Percentiles rank a stretch among this genome's conserved stretches.
These are phyloP conservation scores for Eupristina koningsbergeri DNA, from an alignment of 1,140 invertebrate species.

Conservation along the genomic window DNA sequence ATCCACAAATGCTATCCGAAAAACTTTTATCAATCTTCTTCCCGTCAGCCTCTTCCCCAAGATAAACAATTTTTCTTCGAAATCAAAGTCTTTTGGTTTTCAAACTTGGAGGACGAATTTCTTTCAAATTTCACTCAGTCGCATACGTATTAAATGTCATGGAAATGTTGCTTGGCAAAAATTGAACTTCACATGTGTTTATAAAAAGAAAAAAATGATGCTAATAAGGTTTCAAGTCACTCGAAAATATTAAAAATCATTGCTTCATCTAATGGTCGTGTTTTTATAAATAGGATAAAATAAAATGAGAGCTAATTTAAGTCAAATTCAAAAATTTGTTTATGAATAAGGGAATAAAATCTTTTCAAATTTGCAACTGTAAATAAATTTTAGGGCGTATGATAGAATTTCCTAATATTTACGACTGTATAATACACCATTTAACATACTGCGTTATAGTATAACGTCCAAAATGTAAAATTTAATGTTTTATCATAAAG, in stretches of 20 bases:
- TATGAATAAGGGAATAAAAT: too few species aligned
- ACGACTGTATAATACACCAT: too few species aligned
- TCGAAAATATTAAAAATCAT: background rate
- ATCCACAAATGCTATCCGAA: background rate
- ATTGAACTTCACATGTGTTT: background rate
- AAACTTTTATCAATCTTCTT: background rate
- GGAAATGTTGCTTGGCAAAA: background rate
- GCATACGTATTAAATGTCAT: background rate
- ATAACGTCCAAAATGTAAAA: background rate
- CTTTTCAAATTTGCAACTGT: too few species aligned
- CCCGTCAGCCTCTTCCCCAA: too few species aligned
- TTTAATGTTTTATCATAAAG: background rate
- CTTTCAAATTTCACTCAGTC: background rate
- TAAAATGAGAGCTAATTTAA: too few species aligned
- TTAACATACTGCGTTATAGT: too few species aligned
- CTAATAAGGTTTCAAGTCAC: background rate
- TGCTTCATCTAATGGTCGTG: background rate
- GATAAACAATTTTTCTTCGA: constrained; percentile 18
- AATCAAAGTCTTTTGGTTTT: background rate
- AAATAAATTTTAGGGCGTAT: too few species aligned
- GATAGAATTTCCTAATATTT: too few species aligned
- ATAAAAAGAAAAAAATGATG: background rate
- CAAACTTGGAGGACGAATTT: background rate
- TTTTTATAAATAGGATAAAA: too few species aligned
- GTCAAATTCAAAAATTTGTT: too few species aligned